Base-by-base conservation (phyloP, 2,888 invertebrate genomes). In the Perizoma flavofasciatum region DNA sequence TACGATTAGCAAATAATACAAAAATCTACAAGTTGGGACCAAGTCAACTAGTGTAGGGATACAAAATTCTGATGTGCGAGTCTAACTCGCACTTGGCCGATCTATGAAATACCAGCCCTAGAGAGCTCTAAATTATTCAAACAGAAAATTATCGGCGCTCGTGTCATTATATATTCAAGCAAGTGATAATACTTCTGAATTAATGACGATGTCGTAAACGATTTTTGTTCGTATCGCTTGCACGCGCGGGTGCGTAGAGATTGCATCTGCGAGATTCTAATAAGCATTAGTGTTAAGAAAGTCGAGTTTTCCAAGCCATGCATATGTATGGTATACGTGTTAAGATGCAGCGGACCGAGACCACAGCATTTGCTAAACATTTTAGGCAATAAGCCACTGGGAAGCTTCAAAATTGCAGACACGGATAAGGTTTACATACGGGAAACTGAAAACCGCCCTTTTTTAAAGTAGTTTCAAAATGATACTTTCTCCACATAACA, bases 231-330 rank as follows among this genome's bases (percentile, higher is more conserved):
- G 51, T 72, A 70, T 63, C 61, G 63, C 60, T 64, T 63, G 67
- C 73, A 82, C 81, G 87, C 86, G 76, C 73, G 75, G 75, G 69
- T 79, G 82, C 82, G 77, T 79, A 75, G 81, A 86, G 83, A 87
- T 85, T 79, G 77, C 75, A 84, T 85, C 83, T 82, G 83, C 81
- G 71, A 83, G 83, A 83, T 85, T 81, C 71, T 84, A 82, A 79
- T 79, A 78, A 77, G 77, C 79, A 78, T 82, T 81, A 77, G 83
- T 81, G 80, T 83, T 75, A 89, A 88, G 89, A 89, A 90, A 90
- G 90, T 88, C 72, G 66, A 79, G 82, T 84, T 88, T 85, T 87
- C 85, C 83, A 85, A 77, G 73, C 66, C 78, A 83, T 86, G 77
- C 82, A 83, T 84, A 86, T 87, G 84, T 78, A 87, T 86, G 80